Evolutionary conservation across 2,113 vertebrate genomes (phyloP), one percentile per base, ranked within the genome.

Genomic region (Dipodomys ordii): DNA sequence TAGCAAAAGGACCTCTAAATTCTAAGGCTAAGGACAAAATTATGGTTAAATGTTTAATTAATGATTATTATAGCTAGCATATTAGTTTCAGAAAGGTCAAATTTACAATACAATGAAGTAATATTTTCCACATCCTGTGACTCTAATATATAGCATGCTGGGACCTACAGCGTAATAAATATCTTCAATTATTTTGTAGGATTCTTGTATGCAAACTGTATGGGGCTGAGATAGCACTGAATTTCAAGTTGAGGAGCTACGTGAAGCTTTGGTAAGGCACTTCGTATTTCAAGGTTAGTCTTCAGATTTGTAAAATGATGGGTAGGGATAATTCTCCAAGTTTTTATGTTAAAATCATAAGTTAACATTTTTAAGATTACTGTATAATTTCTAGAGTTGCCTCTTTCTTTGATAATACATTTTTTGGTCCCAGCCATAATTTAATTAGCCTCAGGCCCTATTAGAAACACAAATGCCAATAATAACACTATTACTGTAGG

Each of bases 21-120:
- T 92, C 87, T 12, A 96, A 93, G 79, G 49, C 88, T 80, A 62
- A 94, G 88, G 94, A 94, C n/a, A 96, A 96, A 97, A 95, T 94
- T 92, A 97, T 69, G 62, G 90, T 73, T 97, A 96, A 96, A 96
- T 93, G 76, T 97, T 96, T 97, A 97, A 97, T 93, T 96, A 95
- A 96, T 96, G 93, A 96, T 97, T 95, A 93, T 93, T 90, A 90
- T 88, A 94, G 82, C 69, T 82, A 71, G 69, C 25, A 79, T 93
- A 93, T 92, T 96, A 88, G 88, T 90, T 95, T 95, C 80, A 68
- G 85, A 95, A 96, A 96, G 92, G 92, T 90, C 92, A 95, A 90
- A 96, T 97, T 96, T 96, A 96, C 94, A 92, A 94, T 80, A 88
- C 82, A 93, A 60, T 73, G 79, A 95, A 94, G 92, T 83, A 90